Percentiles rank a stretch among this genome's conserved stretches.
phyloP scores from a whole-genome alignment of 2,797 vertebrate genomes.

The Enteromius trimaculatus region DNA sequence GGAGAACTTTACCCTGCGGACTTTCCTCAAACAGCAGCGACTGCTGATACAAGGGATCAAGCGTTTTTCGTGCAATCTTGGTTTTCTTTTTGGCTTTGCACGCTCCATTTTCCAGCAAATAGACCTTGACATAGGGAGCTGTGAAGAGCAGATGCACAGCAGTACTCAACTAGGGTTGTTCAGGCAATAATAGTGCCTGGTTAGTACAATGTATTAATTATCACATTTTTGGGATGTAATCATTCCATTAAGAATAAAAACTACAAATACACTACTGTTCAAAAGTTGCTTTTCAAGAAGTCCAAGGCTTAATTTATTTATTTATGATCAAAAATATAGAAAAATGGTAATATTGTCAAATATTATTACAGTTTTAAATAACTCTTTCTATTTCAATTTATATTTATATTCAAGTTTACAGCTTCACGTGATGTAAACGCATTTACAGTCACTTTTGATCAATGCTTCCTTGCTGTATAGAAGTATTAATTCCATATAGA shows the following conservation, averaged over 20 bases:
- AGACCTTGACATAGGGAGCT: slow-evolving; percentile 99
- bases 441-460: background rate
- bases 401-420: background rate
- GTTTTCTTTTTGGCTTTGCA: slow-evolving; percentile 99
- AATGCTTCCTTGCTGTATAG: background rate
- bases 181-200: background rate
- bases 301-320: background rate
- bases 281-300: background rate
- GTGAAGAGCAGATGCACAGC: slow-evolving; percentile 39
- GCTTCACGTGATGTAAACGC: background rate
- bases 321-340: background rate
- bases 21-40: slow-evolving; percentile 95
- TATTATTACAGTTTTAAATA: background rate
- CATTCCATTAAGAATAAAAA: background rate
- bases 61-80: slow-evolving; percentile 98
- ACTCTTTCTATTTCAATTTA: background rate
- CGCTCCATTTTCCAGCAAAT: slow-evolving; percentile 93
- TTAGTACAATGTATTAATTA: slow-evolving; percentile 8
- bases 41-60: slow-evolving; percentile 98
- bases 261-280: background rate
- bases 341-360: background rate
- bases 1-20: slow-evolving; percentile 97
- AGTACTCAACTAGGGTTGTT: background rate
- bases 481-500: background rate
- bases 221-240: background rate